Percentiles rank a stretch among this genome's conserved stretches.
Conservation (phyloP, 53 echinoderm and acorn worm genomes). For the Astropecten irregularis region DNA sequence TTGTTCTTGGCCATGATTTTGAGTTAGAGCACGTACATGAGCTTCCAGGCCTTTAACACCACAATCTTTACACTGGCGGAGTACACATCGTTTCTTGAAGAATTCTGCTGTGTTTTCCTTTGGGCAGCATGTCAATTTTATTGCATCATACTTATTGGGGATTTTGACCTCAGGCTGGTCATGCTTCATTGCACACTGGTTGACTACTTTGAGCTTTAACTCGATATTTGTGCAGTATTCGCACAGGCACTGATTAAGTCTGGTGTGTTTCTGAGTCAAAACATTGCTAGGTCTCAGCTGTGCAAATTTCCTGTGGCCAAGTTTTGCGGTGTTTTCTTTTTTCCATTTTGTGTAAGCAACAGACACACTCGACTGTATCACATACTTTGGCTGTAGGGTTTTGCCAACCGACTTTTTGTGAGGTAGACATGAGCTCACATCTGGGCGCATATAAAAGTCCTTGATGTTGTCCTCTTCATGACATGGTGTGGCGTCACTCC, state of each 20-base stretch:
- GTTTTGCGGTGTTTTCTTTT: slow-evolving; percentile 2
- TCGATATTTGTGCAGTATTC: slow-evolving; percentile 56
- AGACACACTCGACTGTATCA: neutral
- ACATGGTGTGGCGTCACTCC: slow-evolving; percentile 1
- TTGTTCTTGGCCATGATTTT: neutral
- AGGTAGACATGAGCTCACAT: neutral
- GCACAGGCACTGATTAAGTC: slow-evolving; percentile 22
- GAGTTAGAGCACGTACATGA: neutral
- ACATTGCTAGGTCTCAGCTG: slow-evolving; percentile 14
- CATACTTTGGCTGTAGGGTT: slow-evolving; percentile 8
- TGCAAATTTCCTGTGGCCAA: neutral
- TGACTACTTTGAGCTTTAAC: neutral
- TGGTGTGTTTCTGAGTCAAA: slow-evolving; percentile 20
- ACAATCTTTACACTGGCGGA: neutral
- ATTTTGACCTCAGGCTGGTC: neutral
- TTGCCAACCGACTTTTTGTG: neutral
- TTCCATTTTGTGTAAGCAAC: neutral
- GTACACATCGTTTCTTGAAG: slow-evolving; percentile 20
- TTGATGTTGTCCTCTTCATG: neutral
- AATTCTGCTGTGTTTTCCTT: neutral
- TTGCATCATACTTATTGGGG: neutral
- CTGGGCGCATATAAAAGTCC: neutral
- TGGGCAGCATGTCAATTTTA: slow-evolving; percentile 9
- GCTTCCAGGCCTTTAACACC: neutral
- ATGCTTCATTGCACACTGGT: neutral